A percentile compares a stretch with the other conserved stretches of the same genome.
These are phyloP conservation scores for Himalopsyche kuldschensis DNA, from an alignment of 2,888 invertebrate genomes.

Conservation along the genomic window DNA sequence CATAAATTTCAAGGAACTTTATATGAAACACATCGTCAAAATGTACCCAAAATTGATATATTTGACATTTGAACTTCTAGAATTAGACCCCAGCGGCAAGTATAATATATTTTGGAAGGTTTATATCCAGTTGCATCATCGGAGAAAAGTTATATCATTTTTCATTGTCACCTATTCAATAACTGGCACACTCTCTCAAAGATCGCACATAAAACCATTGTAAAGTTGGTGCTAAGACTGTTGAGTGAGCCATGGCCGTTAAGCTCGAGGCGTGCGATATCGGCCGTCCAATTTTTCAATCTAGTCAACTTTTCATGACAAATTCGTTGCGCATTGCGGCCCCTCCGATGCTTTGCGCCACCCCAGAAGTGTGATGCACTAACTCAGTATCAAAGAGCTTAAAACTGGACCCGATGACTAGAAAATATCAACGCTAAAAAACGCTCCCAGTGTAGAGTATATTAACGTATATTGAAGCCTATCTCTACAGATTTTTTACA, in stretches of 20 bases:
- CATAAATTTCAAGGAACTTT: too few relatives aligned
- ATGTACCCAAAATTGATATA: too few relatives aligned
- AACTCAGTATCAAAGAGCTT: not conserved
- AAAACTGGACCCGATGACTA: too few relatives aligned
- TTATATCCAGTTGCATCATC: too few relatives aligned
- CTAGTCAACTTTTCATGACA: not conserved
- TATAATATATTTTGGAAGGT: too few relatives aligned
- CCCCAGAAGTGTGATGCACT: not conserved
- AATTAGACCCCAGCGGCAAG: too few relatives aligned
- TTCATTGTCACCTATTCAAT: not conserved
- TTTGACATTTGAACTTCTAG: too few relatives aligned
- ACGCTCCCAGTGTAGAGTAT: too few relatives aligned
- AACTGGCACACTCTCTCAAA: not conserved
- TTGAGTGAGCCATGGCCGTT: not conserved
- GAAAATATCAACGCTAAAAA: too few relatives aligned
- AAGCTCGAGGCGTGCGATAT: not conserved
- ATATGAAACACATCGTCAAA: too few relatives aligned
- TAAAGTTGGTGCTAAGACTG: not conserved
- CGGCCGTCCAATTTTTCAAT: not conserved
- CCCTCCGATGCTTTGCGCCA: not conserved
- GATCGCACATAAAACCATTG: not conserved
- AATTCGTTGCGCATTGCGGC: not conserved
- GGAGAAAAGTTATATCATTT: not conserved
- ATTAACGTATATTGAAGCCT: too few relatives aligned
- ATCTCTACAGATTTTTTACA: too few relatives aligned